phyloP scores from a whole-genome alignment of 2,888 invertebrate species.

The Parelbella ahira region DNA sequence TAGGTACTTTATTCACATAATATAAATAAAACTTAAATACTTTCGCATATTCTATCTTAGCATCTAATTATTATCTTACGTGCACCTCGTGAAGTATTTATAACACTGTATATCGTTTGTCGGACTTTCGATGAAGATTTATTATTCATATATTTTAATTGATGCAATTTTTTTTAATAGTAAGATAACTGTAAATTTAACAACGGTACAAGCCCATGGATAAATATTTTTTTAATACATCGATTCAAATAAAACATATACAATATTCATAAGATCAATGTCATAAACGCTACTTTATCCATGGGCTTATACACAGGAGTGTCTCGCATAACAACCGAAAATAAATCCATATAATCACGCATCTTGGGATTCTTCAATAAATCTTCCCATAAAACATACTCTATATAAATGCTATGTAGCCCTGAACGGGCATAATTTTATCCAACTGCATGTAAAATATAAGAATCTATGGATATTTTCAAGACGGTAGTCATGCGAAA shows the following conservation, averaged over 20 bases:
- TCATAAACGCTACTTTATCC: constrained; percentile 32
- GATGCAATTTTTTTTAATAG: no score
- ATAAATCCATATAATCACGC: no score
- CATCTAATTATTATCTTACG: constrained; percentile 35
- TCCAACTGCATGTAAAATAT: no score
- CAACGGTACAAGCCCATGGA: constrained; percentile 41
- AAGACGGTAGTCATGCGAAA: constrained; percentile 21
- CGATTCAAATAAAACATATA: background rate
- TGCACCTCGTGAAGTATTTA: constrained; percentile 26
- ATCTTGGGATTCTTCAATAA: no score
- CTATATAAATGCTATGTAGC: no score
- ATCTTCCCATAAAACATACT: no score
- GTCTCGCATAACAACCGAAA: constrained; percentile 21
- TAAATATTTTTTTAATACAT: constrained; percentile 34
- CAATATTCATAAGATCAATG: constrained; percentile 5
- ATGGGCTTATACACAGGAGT: constrained; percentile 21
- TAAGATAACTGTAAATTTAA: constrained; percentile 16
- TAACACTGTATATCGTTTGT: constrained; percentile 9
- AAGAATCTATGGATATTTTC: no score
- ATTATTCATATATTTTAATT: no score
- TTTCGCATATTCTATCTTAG: constrained; percentile 36
- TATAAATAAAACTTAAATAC: constrained; percentile 46
- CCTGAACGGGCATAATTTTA: no score
- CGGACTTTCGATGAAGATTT: constrained; percentile 9
- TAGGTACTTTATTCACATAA: constrained; percentile 38